Percentiles rank a stretch among this genome's conserved stretches.
phyloP scores from a whole-genome alignment of 2,888 invertebrate species.

The Oscheius myriophilus region DNA sequence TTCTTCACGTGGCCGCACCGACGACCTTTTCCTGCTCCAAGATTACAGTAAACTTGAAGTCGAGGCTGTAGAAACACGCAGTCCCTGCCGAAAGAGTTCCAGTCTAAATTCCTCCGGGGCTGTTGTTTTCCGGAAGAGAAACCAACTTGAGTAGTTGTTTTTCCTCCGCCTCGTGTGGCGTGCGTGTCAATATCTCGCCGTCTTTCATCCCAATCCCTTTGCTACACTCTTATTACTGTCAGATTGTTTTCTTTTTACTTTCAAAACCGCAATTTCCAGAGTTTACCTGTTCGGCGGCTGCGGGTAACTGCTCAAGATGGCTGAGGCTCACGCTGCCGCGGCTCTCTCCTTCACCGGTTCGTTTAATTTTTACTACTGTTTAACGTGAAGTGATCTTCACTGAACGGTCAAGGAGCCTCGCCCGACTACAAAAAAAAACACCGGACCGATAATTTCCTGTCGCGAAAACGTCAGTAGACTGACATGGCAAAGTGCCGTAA shows the following conservation, averaged over 20 bases:
- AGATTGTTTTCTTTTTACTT: neutral
- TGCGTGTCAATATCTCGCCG: slow-evolving; percentile 1
- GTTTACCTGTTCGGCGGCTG: slow-evolving; percentile 1
- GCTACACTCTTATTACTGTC: neutral
- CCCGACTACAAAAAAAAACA: no score
- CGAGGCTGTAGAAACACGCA: no score
- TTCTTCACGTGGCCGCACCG: neutral
- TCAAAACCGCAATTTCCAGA: neutral
- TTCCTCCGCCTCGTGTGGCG: neutral
- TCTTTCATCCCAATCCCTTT: neutral
- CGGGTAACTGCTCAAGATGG: slow-evolving; percentile 48
- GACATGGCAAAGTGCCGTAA: no score
- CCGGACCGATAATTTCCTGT: no score
- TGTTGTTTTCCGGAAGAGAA: neutral
- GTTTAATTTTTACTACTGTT: neutral
- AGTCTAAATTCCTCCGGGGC: neutral
- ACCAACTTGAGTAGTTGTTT: neutral
- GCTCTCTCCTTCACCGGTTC: slow-evolving; percentile 60
- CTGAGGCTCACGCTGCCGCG: slow-evolving; percentile 68
- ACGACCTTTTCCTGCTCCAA: no score
- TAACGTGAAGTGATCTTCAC: no score
- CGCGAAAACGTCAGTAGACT: no score
- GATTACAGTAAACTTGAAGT: no score
- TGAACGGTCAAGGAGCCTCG: no score
- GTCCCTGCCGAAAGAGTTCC: no score